Conservation (phyloP, 2,888 invertebrate genomes). For the Pachliopta kotzebuea region DNA sequence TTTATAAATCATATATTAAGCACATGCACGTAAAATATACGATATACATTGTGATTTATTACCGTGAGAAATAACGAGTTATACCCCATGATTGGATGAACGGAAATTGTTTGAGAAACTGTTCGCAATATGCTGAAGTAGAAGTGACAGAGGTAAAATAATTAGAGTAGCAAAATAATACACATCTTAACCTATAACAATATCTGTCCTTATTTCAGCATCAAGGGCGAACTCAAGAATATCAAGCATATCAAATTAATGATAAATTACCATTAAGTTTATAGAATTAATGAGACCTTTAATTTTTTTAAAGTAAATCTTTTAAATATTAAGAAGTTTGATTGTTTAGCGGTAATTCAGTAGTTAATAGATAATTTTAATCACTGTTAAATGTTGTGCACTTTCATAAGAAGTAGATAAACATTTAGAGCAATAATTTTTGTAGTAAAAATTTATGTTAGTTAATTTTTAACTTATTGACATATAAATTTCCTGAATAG, state of each 20-base stretch:
- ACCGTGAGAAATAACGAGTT: constrained; percentile 14
- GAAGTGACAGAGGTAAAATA: not conserved
- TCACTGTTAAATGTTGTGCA: constrained; percentile 81
- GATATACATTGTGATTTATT: constrained; percentile 39
- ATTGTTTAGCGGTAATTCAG: constrained; percentile 62
- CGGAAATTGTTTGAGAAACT: constrained; percentile 1
- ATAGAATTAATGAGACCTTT: constrained; percentile 53
- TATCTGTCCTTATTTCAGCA: constrained; percentile 42
- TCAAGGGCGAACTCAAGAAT: constrained; percentile 61
- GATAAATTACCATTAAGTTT: constrained; percentile 46
- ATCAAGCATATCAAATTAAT: constrained; percentile 73
- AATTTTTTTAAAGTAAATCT: constrained; percentile 51
- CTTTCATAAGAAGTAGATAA: constrained; percentile 66
- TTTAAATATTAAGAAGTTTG: constrained; percentile 53
- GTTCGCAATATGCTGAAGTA: constrained; percentile 22
- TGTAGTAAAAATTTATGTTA: constrained; percentile 39
- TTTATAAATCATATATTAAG: constrained; percentile 44
- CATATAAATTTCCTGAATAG: not conserved
- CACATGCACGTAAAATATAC: constrained; percentile 46
- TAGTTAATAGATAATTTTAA: constrained; percentile 70
- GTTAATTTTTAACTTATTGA: constrained; percentile 3
- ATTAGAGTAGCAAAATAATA: not conserved
- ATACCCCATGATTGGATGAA: constrained; percentile 4
- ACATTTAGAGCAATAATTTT: constrained; percentile 73
- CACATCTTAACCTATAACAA: constrained; percentile 1